Conservation (phyloP, 2,113 vertebrate genomes). For the Apodemus speciosus region DNA sequence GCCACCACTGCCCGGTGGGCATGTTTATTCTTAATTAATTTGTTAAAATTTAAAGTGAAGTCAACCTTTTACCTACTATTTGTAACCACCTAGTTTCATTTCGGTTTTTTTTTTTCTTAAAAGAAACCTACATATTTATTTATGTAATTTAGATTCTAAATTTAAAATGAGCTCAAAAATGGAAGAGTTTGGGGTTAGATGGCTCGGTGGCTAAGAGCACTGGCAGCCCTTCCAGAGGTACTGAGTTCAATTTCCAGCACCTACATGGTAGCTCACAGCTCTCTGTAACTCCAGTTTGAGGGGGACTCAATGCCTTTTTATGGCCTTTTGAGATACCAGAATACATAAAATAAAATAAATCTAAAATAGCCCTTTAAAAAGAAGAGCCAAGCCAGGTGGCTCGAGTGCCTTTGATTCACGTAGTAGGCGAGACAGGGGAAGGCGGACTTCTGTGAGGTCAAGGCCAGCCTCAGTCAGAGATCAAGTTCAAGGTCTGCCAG, state of each 20-base stretch:
- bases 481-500: neutral
- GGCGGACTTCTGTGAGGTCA: neutral
- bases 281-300: neutral
- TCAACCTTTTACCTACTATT: neutral
- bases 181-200: neutral
- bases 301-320: neutral
- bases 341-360: neutral
- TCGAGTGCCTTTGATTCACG: neutral
- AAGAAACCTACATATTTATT: neutral
- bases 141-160: neutral
- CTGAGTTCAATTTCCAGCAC: neutral
- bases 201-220: neutral
- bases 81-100: slow-evolving; percentile 20
- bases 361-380: neutral
- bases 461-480: neutral
- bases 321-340: neutral
- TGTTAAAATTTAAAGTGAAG: neutral
- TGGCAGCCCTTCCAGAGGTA: neutral
- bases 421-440: neutral
- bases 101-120: slow-evolving; percentile 44
- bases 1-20: neutral
- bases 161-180: neutral
- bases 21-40: neutral
- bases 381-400: neutral
- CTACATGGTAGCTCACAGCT: neutral